A percentile compares a stretch with the other conserved stretches of the same genome.
Evolutionary conservation across 2,113 vertebrate genomes (phyloP).

Genomic region (Vombatus ursinus): DNA sequence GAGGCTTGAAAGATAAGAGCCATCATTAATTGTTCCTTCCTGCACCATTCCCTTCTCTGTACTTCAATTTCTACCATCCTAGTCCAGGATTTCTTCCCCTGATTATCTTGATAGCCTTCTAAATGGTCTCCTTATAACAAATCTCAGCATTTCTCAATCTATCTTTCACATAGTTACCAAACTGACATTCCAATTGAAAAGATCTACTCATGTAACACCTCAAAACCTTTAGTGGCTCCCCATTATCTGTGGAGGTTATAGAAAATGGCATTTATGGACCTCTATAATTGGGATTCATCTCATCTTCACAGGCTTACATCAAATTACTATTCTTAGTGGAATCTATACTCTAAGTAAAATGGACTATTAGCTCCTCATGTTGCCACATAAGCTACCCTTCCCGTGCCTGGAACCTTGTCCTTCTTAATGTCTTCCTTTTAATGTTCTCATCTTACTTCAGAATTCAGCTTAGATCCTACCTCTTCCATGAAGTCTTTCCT

Average conservation of each 20-base stretch:
- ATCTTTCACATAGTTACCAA: background rate
- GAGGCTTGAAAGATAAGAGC: background rate
- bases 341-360: background rate
- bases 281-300: background rate
- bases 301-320: background rate
- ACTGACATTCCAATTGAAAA: background rate
- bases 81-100: background rate
- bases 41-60: background rate
- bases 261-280: background rate
- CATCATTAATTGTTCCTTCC: background rate
- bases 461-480: background rate
- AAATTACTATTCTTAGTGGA: background rate
- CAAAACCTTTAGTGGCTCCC: background rate
- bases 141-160: background rate
- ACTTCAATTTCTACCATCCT: background rate
- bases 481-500: background rate
- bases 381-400: background rate
- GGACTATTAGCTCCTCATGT: background rate
- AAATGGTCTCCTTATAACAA: background rate
- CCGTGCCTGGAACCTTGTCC: background rate
- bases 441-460: background rate
- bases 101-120: background rate
- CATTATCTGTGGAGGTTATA: background rate
- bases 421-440: background rate
- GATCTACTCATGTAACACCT: background rate